These are phyloP conservation scores for Phrynosoma blainvillii DNA, from an alignment of 2,113 vertebrate genomes.

Conservation along the genomic window DNA sequence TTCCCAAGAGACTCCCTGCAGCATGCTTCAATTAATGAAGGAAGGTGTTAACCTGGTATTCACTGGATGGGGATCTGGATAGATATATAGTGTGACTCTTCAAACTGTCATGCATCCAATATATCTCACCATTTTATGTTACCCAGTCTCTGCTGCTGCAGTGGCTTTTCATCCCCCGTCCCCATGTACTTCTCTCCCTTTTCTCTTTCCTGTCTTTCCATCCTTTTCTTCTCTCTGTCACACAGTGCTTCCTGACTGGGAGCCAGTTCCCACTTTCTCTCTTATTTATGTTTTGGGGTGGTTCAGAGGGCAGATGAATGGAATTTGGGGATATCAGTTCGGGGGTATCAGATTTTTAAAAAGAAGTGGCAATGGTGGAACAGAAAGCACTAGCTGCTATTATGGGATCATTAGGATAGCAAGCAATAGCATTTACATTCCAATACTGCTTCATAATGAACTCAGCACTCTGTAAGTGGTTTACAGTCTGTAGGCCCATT, in stretches of 20 bases:
- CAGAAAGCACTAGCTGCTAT: not conserved
- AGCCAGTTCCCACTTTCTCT: not conserved
- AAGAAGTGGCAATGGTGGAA: not conserved
- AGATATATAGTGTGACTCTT: not conserved
- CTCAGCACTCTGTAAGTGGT: too few species aligned
- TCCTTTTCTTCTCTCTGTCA: not conserved
- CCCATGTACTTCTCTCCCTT: not conserved
- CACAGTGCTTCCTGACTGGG: not conserved
- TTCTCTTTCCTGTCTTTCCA: not conserved
- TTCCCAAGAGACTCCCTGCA: not conserved
- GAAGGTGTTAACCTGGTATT: not conserved
- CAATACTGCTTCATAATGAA: too few species aligned
- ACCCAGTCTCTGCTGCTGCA: not conserved
- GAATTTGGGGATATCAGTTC: not conserved
- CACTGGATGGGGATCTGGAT: not conserved
- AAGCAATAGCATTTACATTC: too few species aligned
- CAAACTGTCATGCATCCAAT: not conserved
- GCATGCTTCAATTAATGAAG: not conserved
- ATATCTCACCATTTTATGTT: not conserved
- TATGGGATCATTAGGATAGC: not conserved
- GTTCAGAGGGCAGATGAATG: not conserved
- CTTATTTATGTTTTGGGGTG: not conserved
- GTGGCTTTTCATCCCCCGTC: too few species aligned
- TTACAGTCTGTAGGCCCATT: too few species aligned
- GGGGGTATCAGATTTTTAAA: not conserved